phyloP scores from a whole-genome alignment of 2,113 vertebrate species.

The Ptilorrhoa leucosticta region DNA sequence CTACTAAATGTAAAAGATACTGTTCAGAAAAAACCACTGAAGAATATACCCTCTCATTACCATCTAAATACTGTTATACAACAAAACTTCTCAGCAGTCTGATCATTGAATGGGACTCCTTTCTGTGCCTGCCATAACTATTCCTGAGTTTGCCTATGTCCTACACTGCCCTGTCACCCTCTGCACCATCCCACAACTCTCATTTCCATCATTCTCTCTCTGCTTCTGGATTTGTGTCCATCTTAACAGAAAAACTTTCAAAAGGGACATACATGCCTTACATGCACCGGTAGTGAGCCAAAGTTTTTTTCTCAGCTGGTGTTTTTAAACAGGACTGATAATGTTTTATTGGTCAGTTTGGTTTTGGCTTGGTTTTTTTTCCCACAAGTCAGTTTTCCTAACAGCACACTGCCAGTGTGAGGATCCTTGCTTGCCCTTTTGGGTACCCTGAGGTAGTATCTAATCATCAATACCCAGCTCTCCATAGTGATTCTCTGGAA shows the following conservation, averaged over 20 bases:
- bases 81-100: not conserved
- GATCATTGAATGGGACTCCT: not conserved
- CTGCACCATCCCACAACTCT: not conserved
- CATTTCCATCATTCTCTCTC: not conserved
- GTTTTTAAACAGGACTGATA: not conserved
- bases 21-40: not conserved
- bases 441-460: not conserved
- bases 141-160: not conserved
- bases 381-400: not conserved
- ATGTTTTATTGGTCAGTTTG: not conserved
- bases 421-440: not conserved
- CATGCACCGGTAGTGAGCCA: not conserved
- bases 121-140: not conserved
- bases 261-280: not conserved
- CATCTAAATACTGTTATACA: not conserved
- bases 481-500: not conserved
- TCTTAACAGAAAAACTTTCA: not conserved
- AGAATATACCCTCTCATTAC: not conserved
- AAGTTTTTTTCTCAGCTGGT: not conserved
- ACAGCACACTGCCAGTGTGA: not conserved
- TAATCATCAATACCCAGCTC: not conserved
- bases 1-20: not conserved
- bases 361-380: rapidly evolving
- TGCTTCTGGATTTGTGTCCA: not conserved
- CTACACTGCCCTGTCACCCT: not conserved